A percentile compares a stretch with the other conserved stretches of the same genome.
Evolutionary conservation across 2,888 invertebrate genomes (phyloP).

Genomic region (Acanthococcus lagerstroemiae): DNA sequence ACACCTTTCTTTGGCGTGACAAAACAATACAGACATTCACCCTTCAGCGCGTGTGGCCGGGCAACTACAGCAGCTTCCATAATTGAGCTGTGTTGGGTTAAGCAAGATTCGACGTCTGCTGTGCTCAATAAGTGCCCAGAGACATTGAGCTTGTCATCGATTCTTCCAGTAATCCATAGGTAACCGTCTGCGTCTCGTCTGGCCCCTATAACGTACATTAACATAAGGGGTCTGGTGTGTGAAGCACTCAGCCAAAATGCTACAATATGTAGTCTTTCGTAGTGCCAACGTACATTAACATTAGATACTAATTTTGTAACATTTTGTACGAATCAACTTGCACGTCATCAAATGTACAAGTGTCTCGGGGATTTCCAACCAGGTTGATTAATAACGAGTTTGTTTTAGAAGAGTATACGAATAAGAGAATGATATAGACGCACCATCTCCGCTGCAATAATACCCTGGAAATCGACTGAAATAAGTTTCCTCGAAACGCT

Average conservation of each 20-base stretch:
- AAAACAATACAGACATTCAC: constrained; percentile 95
- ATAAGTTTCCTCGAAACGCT: constrained; percentile 81
- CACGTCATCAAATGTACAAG: too few species aligned
- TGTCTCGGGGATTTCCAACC: background rate
- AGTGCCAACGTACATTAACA: too few species aligned
- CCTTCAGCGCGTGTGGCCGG: constrained; percentile 87
- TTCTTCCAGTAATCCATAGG: constrained; percentile 90
- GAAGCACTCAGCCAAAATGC: too few species aligned
- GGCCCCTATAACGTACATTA: constrained; percentile 58
- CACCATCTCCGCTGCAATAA: constrained; percentile 97
- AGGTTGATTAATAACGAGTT: background rate
- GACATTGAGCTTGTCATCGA: constrained; percentile 98
- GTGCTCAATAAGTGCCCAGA: constrained; percentile 97
- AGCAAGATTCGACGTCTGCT: constrained; percentile 78
- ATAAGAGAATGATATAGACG: too few species aligned
- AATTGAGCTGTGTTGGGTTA: constrained; percentile 68
- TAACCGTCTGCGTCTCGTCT: constrained; percentile 87
- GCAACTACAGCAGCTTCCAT: constrained; percentile 96
- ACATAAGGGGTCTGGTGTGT: background rate
- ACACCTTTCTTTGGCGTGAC: constrained; percentile 77
- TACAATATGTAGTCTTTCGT: too few species aligned
- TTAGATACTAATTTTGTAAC: too few species aligned
- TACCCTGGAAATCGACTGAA: constrained; percentile 93
- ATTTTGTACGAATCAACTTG: too few species aligned
- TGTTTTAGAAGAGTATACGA: background rate